A percentile compares a stretch with the other conserved stretches of the same genome.
These are phyloP conservation scores for Tragulus kanchil DNA, from an alignment of 2,113 vertebrate species.

Conservation along the genomic window DNA sequence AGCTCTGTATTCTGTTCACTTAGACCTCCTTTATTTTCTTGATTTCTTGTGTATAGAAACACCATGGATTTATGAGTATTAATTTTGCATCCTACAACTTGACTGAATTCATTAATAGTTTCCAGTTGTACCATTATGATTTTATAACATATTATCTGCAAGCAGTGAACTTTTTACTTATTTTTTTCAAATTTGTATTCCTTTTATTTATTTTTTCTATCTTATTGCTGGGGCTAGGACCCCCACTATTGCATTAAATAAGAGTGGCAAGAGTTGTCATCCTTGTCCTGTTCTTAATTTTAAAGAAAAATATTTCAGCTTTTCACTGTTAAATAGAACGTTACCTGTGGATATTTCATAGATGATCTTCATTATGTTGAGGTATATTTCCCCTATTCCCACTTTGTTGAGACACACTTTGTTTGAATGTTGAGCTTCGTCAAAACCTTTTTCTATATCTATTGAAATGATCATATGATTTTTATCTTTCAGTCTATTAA, in stretches of 20 bases:
- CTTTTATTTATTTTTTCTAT: neutral
- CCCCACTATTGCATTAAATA: neutral
- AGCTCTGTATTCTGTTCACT: neutral
- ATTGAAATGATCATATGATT: neutral
- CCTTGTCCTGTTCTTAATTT: neutral
- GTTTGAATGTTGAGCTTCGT: neutral
- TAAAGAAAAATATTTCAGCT: neutral
- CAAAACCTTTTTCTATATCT: neutral
- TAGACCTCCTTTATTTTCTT: neutral
- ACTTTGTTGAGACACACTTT: neutral
- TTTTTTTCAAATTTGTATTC: neutral
- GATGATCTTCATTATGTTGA: neutral
- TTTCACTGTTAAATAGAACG: neutral
- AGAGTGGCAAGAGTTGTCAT: neutral
- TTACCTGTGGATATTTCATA: neutral
- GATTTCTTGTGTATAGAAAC: neutral
- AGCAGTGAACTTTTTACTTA: neutral
- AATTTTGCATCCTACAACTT: neutral
- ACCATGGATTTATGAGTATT: neutral
- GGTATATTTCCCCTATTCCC: too few relatives aligned
- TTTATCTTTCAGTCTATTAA: neutral
- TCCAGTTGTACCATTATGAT: neutral
- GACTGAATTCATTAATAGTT: neutral
- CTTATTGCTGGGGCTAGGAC: neutral
- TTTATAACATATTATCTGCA: neutral